Evolutionary conservation across 2,888 invertebrate species (phyloP), one percentile per base, ranked within the genome.

Genomic region (Melipona beecheii): DNA sequence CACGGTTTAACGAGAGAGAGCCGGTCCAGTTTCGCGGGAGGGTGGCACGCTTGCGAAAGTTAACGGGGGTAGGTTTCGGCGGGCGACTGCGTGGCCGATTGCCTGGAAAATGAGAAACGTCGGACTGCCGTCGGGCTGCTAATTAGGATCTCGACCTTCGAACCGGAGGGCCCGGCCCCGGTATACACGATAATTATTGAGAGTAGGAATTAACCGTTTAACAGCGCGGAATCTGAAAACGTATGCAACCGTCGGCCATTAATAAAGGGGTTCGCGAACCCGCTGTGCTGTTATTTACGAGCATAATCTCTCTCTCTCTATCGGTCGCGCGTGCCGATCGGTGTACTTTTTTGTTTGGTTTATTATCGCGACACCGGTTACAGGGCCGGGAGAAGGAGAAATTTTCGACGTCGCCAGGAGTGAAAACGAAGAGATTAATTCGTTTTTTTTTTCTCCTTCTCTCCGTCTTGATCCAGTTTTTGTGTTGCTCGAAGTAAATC

Each of bases 131-230:
- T 36, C 43, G 43, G 43, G 9, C 43, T 43, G 86, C 85, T 91
- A 91, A 91, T 91, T 91, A 90, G 79, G 85, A 76, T 85, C 70
- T 75, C 81, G 81, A 83, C 81, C 81, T 78, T 73, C 78, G 69
- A n/a, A 49, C 72, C 73, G 43, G 1, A 9, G 11, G 65, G 21
- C 15, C 60, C 4, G 54, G 24, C 15, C 1, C n/a, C 2, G n/a
- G 56, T 72, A 73, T 84, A 74, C 75, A 86, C 75, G 87, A 90
- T 91, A 91, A 90, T 90, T 89, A 90, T 90, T 88, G 81, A 83
- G 83, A 87, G 43, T 1, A 43, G 85, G 79, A 84, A 85, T 82
- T 43, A 43, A 75, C 84, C 75, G 76, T 89, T 86, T 85, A 86
- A 78, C 74, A 65, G 66, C 66, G 58, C 36, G 49, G 17, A 60